These are phyloP conservation scores for Lissonota sp. DNA, from an alignment of 2,888 invertebrate genomes.

Conservation along the genomic window DNA sequence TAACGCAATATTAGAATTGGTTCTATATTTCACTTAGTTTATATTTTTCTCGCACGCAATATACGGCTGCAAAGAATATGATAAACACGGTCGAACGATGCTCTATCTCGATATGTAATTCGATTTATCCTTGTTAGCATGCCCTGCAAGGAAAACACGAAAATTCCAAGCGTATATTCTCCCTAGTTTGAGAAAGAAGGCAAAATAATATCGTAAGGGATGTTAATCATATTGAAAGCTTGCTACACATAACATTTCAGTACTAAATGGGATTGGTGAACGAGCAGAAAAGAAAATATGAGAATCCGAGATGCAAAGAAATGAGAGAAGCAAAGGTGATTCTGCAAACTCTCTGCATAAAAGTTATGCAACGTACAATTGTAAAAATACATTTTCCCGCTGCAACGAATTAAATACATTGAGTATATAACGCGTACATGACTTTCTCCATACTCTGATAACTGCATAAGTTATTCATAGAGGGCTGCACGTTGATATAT, in stretches of 20 bases:
- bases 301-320: not conserved
- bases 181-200: constrained; percentile 1
- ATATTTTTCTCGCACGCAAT: not conserved
- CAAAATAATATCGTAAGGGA: constrained; percentile 1
- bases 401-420: constrained; percentile 2
- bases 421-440: constrained; percentile 1
- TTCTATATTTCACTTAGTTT: not conserved
- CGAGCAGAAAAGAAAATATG: constrained; percentile 24
- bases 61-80: constrained; percentile 2
- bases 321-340: constrained; percentile 27
- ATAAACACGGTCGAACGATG: constrained; percentile 7
- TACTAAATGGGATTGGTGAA: constrained; percentile 49
- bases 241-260: constrained; percentile 30
- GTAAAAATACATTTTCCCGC: constrained; percentile 14
- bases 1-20: not conserved
- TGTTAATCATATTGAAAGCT: not conserved
- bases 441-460: constrained; percentile 10
- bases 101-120: constrained; percentile 25
- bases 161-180: constrained; percentile 6
- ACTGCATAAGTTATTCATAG: not conserved
- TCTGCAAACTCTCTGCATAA: constrained; percentile 25
- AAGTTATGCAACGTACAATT: not conserved
- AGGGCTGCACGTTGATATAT: not conserved
- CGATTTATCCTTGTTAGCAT: constrained; percentile 18
- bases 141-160: constrained; percentile 4